Evolutionary conservation across 2,888 invertebrate species (phyloP).

Genomic region (Melanchra persicariae): DNA sequence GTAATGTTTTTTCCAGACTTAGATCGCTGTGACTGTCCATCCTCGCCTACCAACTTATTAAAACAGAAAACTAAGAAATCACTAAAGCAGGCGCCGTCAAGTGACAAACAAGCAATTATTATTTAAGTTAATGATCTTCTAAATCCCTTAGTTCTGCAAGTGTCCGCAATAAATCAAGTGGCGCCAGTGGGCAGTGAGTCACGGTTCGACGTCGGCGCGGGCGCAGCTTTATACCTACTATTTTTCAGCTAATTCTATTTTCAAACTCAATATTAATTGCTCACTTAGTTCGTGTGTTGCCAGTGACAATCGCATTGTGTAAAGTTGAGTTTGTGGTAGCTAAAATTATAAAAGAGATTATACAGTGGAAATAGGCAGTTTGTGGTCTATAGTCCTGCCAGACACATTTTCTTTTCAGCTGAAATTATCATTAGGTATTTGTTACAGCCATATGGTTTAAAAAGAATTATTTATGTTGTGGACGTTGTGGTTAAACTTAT

Average conservation of each 20-base stretch:
- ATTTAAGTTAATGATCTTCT: slow-evolving; percentile 67
- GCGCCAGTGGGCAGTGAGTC: slow-evolving; percentile 85
- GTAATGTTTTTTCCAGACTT: neutral
- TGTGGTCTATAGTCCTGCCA: neutral
- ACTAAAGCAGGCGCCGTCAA: slow-evolving; percentile 32
- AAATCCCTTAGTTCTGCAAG: slow-evolving; percentile 74
- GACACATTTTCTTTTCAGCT: neutral
- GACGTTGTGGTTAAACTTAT: neutral
- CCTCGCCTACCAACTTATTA: slow-evolving; percentile 5
- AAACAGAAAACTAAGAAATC: slow-evolving; percentile 38
- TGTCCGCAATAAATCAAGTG: slow-evolving; percentile 82
- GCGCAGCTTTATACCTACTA: slow-evolving; percentile 64
- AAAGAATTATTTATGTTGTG: neutral
- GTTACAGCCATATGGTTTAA: slow-evolving; percentile 1
- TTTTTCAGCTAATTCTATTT: slow-evolving; percentile 73
- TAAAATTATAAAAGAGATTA: neutral
- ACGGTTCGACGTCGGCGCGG: slow-evolving; percentile 74
- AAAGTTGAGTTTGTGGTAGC: neutral
- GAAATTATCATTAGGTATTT: neutral
- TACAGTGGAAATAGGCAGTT: neutral
- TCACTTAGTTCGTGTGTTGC: slow-evolving; percentile 48
- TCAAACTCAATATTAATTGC: slow-evolving; percentile 64
- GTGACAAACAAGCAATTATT: slow-evolving; percentile 68
- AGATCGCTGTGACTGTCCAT: neutral
- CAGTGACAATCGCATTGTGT: slow-evolving; percentile 40